Percentiles rank a stretch among this genome's conserved stretches.
Evolutionary conservation across 2,797 vertebrate species (phyloP).

Genomic region (Pogoniulus pusillus): DNA sequence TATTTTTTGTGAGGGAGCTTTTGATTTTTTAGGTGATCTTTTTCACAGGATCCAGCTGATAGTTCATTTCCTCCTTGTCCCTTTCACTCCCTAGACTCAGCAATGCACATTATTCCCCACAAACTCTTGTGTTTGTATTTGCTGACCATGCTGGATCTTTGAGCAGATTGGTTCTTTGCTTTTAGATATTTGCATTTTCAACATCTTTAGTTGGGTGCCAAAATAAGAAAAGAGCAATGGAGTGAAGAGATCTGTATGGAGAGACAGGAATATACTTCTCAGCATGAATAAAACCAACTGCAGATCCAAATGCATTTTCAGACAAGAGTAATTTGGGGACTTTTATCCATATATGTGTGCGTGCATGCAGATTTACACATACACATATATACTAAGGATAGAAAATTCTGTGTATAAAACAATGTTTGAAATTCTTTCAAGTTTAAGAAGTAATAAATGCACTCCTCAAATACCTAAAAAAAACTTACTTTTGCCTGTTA

Average conservation of each 20-base stretch:
- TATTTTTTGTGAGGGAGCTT: not conserved
- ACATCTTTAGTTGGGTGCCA: not conserved
- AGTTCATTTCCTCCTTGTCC: not conserved
- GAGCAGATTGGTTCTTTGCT: not conserved
- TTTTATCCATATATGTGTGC: not conserved
- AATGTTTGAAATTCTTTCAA: not conserved
- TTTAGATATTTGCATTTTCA: conserved; percentile 33
- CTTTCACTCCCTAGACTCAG: not conserved
- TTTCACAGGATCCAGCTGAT: not conserved
- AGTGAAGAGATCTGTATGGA: not conserved
- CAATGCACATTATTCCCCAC: not conserved
- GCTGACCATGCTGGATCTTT: not conserved
- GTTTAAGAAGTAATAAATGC: not conserved
- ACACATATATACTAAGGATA: not conserved
- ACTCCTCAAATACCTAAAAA: not conserved
- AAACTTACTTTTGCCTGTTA: not conserved
- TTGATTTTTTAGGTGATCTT: not conserved
- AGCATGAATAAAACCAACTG: not conserved
- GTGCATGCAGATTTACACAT: not conserved
- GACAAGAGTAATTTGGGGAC: not conserved
- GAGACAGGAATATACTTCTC: not conserved
- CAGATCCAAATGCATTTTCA: not conserved
- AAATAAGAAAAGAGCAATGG: not conserved
- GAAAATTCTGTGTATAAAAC: not conserved
- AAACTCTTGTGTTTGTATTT: not conserved